phyloP scores from a whole-genome alignment of 2,888 invertebrate species.

The Athalia rosae region DNA sequence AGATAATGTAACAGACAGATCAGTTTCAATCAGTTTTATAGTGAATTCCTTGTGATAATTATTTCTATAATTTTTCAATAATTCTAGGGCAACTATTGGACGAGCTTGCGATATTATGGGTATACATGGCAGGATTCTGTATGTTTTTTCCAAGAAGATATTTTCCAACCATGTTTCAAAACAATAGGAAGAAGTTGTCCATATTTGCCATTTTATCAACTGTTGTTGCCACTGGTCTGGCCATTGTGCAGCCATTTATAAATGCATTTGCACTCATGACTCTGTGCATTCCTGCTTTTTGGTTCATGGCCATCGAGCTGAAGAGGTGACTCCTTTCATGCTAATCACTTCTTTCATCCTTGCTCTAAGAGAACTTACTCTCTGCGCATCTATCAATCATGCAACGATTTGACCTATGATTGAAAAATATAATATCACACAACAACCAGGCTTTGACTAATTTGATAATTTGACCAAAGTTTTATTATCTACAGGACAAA shows the following conservation, averaged over 20 bases:
- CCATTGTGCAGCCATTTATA: constrained; percentile 85
- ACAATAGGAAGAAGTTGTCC: constrained; percentile 80
- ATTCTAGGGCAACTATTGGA: constrained; percentile 84
- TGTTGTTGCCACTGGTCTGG: constrained; percentile 80
- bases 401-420: not conserved
- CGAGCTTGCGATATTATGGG: constrained; percentile 89
- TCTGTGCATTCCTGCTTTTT: constrained; percentile 82
- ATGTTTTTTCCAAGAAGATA: constrained; percentile 84
- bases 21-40: no score
- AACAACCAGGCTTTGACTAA: not conserved
- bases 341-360: constrained; percentile 7
- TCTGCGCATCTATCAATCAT: not conserved
- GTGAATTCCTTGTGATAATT: not conserved
- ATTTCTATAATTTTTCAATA: constrained; percentile 2
- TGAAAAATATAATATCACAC: not conserved
- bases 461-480: not conserved
- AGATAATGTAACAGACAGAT: not conserved
- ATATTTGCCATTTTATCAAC: constrained; percentile 78
- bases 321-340: constrained; percentile 75
- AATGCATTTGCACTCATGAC: constrained; percentile 89
- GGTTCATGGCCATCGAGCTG: constrained; percentile 81
- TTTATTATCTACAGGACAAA: constrained; percentile 73
- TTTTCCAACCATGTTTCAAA: constrained; percentile 81
- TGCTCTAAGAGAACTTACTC: constrained; percentile 28
- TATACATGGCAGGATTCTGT: constrained; percentile 85